Base-by-base conservation (phyloP, 2,888 invertebrate species). In the Rugalucina vietnamica region DNA sequence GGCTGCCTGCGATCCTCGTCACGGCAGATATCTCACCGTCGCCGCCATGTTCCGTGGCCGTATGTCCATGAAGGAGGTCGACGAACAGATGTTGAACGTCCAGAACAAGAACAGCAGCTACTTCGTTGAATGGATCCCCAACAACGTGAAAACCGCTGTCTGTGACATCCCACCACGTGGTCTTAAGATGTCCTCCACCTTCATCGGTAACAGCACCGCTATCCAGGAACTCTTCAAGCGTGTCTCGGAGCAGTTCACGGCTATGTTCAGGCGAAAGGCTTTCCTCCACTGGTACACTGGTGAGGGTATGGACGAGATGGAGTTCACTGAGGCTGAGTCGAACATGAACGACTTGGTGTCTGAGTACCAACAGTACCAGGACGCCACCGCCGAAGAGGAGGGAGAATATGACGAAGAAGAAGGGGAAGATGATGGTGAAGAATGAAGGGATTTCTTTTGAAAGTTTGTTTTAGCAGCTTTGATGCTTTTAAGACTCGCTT, bases 271-370 rank as follows among this genome's bases (percentile, higher is more conserved):
- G 90, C 97, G 98, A 91, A 98, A 98, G 95, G 98, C 98, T 94
- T 99, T 98, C 97, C 96, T 98, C 95, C 98, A 99, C 96, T 99
- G 98, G 98, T 99, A 98, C 96, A 98, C 98, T 24, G 98, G 98
- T 80, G 98, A 98, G 95, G 98, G 98, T 84, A 98, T 98, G 98
- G 98, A 98, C 95, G 98, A 98, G 95, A 97, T 98, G 97, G 98
- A 91, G 71, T 91, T 91, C 82, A 91, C 97, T 79, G 98, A 98
- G 94, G 98, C 98, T 0, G 98, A 98, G 95, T 97, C 97, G 93
- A 98, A 98, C 96, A 98, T 98, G 96, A 98, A 95, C 97, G 96
- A 96, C 91, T 82, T 92, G 79, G 91, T 92, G 81, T 91, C 91
- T 69, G 93, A 93, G 79, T 92, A 93, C 85, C 92, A 92, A 77